Evolutionary conservation across 2,888 invertebrate genomes (phyloP).

Genomic region (Hydrotaea cyrtoneurina): DNA sequence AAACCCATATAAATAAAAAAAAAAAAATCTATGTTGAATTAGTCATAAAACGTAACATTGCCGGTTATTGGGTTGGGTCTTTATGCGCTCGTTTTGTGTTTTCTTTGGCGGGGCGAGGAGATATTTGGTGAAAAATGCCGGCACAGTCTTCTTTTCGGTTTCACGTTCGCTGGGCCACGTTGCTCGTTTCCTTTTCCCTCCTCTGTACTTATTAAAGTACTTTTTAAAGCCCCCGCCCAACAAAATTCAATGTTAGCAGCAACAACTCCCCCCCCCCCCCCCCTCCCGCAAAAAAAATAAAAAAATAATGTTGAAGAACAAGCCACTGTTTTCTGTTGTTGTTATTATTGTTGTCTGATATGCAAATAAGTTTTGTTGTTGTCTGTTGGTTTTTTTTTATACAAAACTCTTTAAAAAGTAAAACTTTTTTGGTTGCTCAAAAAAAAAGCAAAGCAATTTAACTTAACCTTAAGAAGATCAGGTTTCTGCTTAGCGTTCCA

Average conservation of each 20-base stretch:
- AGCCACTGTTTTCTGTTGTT: neutral
- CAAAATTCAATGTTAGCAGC: neutral
- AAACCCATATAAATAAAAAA: neutral
- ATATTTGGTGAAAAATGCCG: slow-evolving; percentile 11
- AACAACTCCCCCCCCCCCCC: no score
- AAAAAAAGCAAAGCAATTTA: neutral
- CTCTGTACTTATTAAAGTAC: neutral
- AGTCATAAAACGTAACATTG: slow-evolving; percentile 40
- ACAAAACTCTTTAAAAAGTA: slow-evolving; percentile 30
- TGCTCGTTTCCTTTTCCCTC: neutral
- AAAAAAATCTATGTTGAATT: slow-evolving; percentile 47
- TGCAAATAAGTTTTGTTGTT: slow-evolving; percentile 42
- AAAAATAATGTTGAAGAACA: neutral
- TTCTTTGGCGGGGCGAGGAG: neutral
- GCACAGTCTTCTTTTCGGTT: neutral
- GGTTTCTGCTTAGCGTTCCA: slow-evolving; percentile 1
- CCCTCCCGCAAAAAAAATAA: no score
- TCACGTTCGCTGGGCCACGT: no score
- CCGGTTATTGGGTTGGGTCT: slow-evolving; percentile 38
- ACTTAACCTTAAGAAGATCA: slow-evolving; percentile 35
- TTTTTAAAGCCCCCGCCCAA: neutral
- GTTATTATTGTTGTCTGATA: slow-evolving; percentile 34
- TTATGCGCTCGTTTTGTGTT: neutral
- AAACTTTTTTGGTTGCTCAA: slow-evolving; percentile 23
- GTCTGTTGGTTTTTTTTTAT: no score